Evolutionary conservation across 2,888 invertebrate genomes (phyloP).

Genomic region (Nycteola revayana): DNA sequence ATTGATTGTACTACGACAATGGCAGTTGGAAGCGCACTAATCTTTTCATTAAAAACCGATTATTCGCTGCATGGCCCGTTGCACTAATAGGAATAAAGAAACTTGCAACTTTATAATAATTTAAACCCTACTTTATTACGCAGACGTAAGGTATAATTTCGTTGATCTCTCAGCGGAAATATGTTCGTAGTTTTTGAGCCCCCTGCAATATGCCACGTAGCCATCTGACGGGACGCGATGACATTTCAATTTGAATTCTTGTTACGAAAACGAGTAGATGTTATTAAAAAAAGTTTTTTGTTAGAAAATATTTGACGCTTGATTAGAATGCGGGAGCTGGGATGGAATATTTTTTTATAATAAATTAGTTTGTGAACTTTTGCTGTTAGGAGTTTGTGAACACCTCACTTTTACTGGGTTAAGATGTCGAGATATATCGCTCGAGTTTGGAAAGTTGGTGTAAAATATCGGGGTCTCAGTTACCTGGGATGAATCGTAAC

Average conservation of each 20-base stretch:
- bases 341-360: slow-evolving; percentile 25
- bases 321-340: slow-evolving; percentile 33
- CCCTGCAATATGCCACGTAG: slow-evolving; percentile 63
- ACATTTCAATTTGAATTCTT: slow-evolving; percentile 79
- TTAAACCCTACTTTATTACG: slow-evolving; percentile 28
- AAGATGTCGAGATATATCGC: slow-evolving; percentile 14
- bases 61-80: slow-evolving; percentile 73
- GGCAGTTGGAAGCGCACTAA: slow-evolving; percentile 64
- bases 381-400: slow-evolving; percentile 12
- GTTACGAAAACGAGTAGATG: slow-evolving; percentile 52
- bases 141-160: slow-evolving; percentile 33
- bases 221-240: slow-evolving; percentile 59
- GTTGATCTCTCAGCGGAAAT: slow-evolving; percentile 9
- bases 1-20: slow-evolving; percentile 65
- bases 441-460: slow-evolving; percentile 6
- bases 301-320: slow-evolving; percentile 42
- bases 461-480: neutral
- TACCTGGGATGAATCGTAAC: no score
- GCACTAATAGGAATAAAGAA: slow-evolving; percentile 75
- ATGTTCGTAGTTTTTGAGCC: slow-evolving; percentile 35
- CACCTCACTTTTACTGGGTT: neutral
- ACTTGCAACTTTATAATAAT: slow-evolving; percentile 33
- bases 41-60: slow-evolving; percentile 82
- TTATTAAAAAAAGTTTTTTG: slow-evolving; percentile 59
- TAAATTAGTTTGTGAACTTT: slow-evolving; percentile 32